Base-by-base conservation (phyloP, 2,797 vertebrate genomes). In the Anguilla marmorata region DNA sequence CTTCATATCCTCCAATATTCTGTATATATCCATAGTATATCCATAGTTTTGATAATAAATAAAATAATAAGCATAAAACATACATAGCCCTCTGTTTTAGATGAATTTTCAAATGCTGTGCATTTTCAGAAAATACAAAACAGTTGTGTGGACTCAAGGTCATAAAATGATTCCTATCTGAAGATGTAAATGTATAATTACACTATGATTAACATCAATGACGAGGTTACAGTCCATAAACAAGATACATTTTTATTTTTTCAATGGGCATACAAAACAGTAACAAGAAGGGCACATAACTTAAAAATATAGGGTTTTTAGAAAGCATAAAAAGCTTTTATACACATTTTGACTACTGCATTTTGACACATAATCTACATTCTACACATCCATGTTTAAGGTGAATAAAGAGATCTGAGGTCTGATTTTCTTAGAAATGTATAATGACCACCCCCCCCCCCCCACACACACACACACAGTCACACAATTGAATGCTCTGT, bases 321-420 rank as follows among this genome's bases (percentile, higher is more conserved):
- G 16, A 74, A 86, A 76, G 50, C 33, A 84, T 30, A n/a, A 82
- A 88, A 85, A 88, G 7, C 84, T 88, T 90, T 50, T 88, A 60
- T 41, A 93, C 91, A 89, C 88, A 91, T 89, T 92, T 94, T 93
- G 93, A 12, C 37, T 74, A 83, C 21, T 9, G 80, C 74, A 33
- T n/a, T 86, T 48, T 85, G 60, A 45, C 69, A 88, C 33, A 85
- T 54, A 87, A 48, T 84, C 48, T 84, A 21, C 9, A 88, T 85
- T 90, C 41, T 85, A 54, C 85, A 90, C 86, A 87, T 41, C n/a
- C n/a, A 48, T 84, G 86, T 45, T 86, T 74, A 88, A 74, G 76
- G 37, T 66, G 76, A n/a, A 21, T 72, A 50, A 33, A 72, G 27
- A 88, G 21, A 60, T 82, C 50, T 82, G 79, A 82, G 79, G 79